Conservation (phyloP, 2,797 vertebrate genomes). For the Kryptolebias ocellatus region DNA sequence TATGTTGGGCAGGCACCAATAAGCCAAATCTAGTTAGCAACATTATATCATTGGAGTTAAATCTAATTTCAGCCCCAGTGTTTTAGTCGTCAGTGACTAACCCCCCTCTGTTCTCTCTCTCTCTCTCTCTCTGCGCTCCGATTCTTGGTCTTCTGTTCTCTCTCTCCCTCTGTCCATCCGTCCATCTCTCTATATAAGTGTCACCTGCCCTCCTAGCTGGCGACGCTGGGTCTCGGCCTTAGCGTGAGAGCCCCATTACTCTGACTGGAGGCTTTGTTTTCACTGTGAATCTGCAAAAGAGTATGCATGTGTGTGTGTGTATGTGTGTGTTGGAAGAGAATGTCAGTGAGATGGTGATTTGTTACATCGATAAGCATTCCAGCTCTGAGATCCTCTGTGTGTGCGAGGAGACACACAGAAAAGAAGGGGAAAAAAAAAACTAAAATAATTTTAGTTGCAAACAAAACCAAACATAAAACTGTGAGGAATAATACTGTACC, state of each 20-base stretch:
- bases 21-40: conserved; percentile 81
- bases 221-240: conserved; percentile 77
- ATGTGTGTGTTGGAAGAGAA: conserved; percentile 51
- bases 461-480: too few relatives aligned
- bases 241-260: conserved; percentile 77
- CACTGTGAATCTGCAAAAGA: conserved; percentile 66
- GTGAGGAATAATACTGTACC: conserved; percentile 23
- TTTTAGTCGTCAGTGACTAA: conserved; percentile 70
- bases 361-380: conserved; percentile 73
- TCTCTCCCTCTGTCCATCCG: conserved; percentile 46
- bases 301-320: conserved; percentile 29
- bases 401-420: conserved; percentile 31
- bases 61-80: conserved; percentile 79
- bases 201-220: conserved; percentile 77
- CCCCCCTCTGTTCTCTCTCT: conserved; percentile 1
- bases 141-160: conserved; percentile 31
- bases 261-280: conserved; percentile 80
- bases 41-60: conserved; percentile 79
- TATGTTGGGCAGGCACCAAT: conserved; percentile 83
- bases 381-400: conserved; percentile 46
- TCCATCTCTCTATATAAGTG: conserved; percentile 72
- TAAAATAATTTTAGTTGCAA: conserved; percentile 16
- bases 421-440: neutral
- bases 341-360: conserved; percentile 72
- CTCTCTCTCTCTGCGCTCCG: conserved; percentile 4